Base-by-base conservation (phyloP, 2,113 vertebrate species). In the Pseudorectes ferrugineus region DNA sequence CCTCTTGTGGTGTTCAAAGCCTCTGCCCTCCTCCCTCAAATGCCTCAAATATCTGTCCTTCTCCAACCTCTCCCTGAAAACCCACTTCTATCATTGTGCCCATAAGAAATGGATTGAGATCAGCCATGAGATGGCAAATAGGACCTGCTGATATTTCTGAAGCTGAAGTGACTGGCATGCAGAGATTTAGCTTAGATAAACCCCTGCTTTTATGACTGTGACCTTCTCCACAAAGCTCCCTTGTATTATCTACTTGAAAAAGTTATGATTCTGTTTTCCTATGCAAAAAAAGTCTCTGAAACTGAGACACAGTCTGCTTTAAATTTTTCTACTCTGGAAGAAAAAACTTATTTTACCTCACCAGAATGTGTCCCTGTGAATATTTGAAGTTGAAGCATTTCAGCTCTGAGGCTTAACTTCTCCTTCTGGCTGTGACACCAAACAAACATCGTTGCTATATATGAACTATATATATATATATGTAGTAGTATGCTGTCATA, bases 131-230 rank as follows among this genome's bases (percentile, higher is more conserved):
- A 71, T 68, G 78, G 67, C 72, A 93, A 71, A 85, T 25, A 76
- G 59, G 40, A 83, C 36, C 68, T 71, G 59, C 55, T 94, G 88
- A 20, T 86, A 90, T 80, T 92, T 95, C 82, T 71, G 57, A 91
- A 83, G 46, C 6, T 76, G 62, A 82, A 96, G 23, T 77, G 85
- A 88, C 46, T 88, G 72, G 63, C 78, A 43, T 66, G 67, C 54
- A 74, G 74, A 94, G 87, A 93, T 95, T 54, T 77, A 74, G 38
- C 63, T 76, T 73, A 88, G 87, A 91, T 96, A 96, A 95, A 80
- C 51, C 29, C 20, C 25, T 57, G 35, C 26, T 93, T 96, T 95
- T 94, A 77, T 77, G 35, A 73, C 40, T 55, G 20, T 88, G 71
- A 76, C 92, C 59, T 93, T 89, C 62, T 66, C 43, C 57, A 74